Evolutionary conservation across 2,797 vertebrate species (phyloP).

Genomic region (Centropyge bicolor): DNA sequence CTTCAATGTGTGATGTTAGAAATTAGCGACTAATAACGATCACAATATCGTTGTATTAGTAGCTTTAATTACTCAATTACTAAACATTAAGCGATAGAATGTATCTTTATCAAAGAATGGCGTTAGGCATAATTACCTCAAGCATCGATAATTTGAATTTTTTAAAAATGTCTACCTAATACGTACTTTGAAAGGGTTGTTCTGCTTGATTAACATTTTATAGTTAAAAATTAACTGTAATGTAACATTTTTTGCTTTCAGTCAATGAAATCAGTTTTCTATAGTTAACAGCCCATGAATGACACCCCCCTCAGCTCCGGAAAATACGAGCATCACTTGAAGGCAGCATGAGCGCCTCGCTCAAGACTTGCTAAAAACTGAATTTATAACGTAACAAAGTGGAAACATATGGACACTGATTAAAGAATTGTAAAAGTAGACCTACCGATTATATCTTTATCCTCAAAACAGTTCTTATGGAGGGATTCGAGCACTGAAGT

Average conservation of each 20-base stretch:
- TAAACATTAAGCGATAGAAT: too few relatives aligned
- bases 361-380: too few relatives aligned
- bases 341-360: neutral
- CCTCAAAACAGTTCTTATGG: slow-evolving; percentile 22
- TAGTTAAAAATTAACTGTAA: neutral
- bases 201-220: neutral
- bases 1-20: neutral
- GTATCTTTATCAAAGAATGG: too few relatives aligned
- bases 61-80: too few relatives aligned
- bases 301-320: rapidly evolving
- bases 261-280: neutral
- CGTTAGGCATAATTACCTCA: too few relatives aligned
- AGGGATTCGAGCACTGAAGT: neutral
- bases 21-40: neutral
- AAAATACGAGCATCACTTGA: neutral
- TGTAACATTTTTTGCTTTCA: too few relatives aligned
- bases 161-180: too few relatives aligned
- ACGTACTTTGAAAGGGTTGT: neutral
- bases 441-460: slow-evolving; percentile 22
- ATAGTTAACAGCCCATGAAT: neutral
- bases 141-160: too few relatives aligned
- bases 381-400: neutral
- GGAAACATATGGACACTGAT: neutral
- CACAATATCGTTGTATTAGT: too few relatives aligned
- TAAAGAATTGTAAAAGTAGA: neutral